Evolutionary conservation across 2,113 vertebrate genomes (phyloP).

Genomic region (Gavia stellata): DNA sequence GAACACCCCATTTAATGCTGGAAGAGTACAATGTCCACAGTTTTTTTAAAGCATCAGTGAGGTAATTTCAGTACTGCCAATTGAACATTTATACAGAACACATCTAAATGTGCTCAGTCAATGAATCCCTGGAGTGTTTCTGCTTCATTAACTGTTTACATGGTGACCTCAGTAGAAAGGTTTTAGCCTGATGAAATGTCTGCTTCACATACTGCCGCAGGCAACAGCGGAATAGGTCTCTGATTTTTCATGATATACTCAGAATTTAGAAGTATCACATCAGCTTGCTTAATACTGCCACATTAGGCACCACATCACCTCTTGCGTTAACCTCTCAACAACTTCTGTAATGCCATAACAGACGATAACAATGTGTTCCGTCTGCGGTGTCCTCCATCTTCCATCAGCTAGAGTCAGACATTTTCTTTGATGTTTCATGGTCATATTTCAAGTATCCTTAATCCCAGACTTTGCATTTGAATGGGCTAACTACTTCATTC

Average conservation of each 20-base stretch:
- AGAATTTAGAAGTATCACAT: constrained; percentile 43
- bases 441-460: constrained; percentile 13
- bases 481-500: neutral
- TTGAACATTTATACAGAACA: constrained; percentile 39
- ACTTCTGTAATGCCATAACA: neutral
- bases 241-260: neutral
- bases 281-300: constrained; percentile 7
- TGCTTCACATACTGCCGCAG: neutral
- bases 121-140: constrained; percentile 55
- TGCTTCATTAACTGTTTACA: constrained; percentile 72
- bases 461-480: neutral
- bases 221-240: neutral
- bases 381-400: neutral
- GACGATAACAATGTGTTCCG: neutral
- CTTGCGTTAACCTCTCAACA: neutral
- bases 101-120: constrained; percentile 59
- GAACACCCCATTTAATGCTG: constrained; percentile 53
- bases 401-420: neutral
- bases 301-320: neutral
- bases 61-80: constrained; percentile 32
- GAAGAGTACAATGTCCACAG: neutral
- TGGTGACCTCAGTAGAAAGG: constrained; percentile 56
- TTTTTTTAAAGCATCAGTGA: constrained; percentile 49
- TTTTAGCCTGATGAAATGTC: constrained; percentile 47
- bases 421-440: neutral